phyloP scores from a whole-genome alignment of 2,113 vertebrate genomes.

The Labeo rohita region DNA sequence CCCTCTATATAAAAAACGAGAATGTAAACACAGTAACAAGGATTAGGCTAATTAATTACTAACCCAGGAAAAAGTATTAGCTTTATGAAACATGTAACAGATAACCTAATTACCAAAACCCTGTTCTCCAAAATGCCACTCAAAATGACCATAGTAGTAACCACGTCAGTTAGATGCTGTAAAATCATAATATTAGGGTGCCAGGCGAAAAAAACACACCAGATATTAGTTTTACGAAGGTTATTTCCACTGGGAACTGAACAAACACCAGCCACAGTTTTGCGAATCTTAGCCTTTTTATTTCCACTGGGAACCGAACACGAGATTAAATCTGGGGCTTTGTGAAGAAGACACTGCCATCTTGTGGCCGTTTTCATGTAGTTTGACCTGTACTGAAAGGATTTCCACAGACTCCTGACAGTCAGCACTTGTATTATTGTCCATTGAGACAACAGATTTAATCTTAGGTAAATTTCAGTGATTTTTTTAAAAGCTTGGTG shows the following conservation, averaged over 20 bases:
- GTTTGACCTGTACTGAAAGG: background rate
- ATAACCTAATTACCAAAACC: background rate
- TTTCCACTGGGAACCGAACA: background rate
- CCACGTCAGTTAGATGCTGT: background rate
- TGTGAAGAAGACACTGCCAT: constrained; percentile 47
- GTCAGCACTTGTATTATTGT: background rate
- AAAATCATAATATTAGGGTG: background rate
- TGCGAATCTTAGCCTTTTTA: background rate
- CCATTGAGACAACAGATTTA: background rate
- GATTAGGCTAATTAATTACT: background rate
- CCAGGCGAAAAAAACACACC: background rate
- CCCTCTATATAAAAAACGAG: background rate
- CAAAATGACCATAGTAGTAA: background rate
- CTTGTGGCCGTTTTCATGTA: constrained; percentile 47
- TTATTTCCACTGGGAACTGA: background rate
- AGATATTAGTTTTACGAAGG: background rate
- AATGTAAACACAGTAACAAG: background rate
- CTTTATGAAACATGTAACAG: background rate
- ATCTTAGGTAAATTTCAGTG: background rate
- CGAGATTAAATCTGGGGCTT: background rate
- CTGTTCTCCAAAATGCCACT: background rate
- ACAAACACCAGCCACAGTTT: background rate
- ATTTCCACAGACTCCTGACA: background rate
- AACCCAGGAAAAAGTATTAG: background rate
- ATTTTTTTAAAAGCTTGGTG: background rate